phyloP scores from a whole-genome alignment of 2,797 vertebrate species.

The Falco berigora region DNA sequence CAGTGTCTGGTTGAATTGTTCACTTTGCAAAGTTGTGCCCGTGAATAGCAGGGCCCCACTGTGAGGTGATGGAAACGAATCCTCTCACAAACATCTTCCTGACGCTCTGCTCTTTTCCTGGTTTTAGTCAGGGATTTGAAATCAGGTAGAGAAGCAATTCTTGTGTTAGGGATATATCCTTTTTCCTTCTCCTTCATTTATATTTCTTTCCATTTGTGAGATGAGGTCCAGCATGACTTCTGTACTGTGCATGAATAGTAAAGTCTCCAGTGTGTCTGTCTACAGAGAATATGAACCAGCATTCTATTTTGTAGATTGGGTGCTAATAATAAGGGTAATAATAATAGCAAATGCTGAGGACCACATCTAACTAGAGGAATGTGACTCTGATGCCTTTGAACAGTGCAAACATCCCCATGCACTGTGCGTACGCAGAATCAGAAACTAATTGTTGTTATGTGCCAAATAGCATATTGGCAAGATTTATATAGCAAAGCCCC shows the following conservation, averaged over 20 bases:
- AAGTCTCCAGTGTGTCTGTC: not conserved
- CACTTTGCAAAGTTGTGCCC: not conserved
- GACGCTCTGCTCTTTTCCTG: not conserved
- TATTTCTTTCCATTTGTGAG: not conserved
- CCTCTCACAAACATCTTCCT: not conserved
- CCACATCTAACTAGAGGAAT: not conserved
- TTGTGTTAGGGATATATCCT: not conserved
- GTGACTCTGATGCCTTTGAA: not conserved
- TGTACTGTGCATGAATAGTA: not conserved
- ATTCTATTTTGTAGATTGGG: not conserved
- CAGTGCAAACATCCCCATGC: not conserved
- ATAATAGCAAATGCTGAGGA: not conserved
- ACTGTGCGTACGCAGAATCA: not conserved
- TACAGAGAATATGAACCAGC: not conserved
- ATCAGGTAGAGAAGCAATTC: not conserved
- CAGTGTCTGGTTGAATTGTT: not conserved
- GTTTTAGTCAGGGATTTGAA: not conserved
- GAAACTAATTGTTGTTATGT: slow-evolving; percentile 34
- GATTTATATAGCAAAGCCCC: slow-evolving; percentile 36
- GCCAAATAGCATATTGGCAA: slow-evolving; percentile 52
- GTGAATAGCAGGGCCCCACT: not conserved
- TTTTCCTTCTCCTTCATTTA: not conserved
- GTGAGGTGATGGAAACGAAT: not conserved
- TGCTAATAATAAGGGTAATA: not conserved
- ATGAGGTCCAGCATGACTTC: fast-evolving